phyloP scores from a whole-genome alignment of 2,888 invertebrate genomes.

The Caenorhabditis sp. region DNA sequence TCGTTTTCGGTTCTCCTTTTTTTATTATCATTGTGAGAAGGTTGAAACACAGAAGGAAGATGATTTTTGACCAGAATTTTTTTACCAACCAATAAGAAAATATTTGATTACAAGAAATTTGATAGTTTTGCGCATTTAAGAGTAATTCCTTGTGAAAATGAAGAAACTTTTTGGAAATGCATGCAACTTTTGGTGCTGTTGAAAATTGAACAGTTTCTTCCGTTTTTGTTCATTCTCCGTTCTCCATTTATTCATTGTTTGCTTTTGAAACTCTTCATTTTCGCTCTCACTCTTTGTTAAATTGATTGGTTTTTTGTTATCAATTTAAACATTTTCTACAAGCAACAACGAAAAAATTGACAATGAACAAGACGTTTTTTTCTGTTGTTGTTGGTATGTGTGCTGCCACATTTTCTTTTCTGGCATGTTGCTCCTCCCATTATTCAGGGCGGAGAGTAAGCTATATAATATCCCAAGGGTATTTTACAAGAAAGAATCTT shows the following conservation, averaged over 20 bases:
- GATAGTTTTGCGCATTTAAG: neutral
- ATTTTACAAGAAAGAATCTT: neutral
- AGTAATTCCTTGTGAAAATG: neutral
- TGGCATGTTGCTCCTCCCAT: neutral
- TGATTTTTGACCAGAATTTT: neutral
- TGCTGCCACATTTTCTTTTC: neutral
- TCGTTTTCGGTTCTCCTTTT: neutral
- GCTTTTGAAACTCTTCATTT: neutral
- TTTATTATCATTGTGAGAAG: neutral
- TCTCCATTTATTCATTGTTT: neutral
- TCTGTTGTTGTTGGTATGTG: too few species aligned
- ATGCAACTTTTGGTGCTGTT: neutral
- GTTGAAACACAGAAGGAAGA: neutral
- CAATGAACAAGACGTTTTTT: neutral
- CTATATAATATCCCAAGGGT: neutral
- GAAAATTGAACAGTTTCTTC: neutral
- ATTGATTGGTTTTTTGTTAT: constrained; percentile 1
- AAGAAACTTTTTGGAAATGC: neutral
- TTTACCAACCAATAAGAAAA: too few species aligned
- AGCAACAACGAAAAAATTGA: neutral
- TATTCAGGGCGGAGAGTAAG: neutral
- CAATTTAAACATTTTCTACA: neutral
- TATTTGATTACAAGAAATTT: neutral
- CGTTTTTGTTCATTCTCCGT: neutral
- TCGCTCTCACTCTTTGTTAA: neutral